Conservation (phyloP, 2,888 invertebrate genomes). For the Drosophila austrosaltans region DNA sequence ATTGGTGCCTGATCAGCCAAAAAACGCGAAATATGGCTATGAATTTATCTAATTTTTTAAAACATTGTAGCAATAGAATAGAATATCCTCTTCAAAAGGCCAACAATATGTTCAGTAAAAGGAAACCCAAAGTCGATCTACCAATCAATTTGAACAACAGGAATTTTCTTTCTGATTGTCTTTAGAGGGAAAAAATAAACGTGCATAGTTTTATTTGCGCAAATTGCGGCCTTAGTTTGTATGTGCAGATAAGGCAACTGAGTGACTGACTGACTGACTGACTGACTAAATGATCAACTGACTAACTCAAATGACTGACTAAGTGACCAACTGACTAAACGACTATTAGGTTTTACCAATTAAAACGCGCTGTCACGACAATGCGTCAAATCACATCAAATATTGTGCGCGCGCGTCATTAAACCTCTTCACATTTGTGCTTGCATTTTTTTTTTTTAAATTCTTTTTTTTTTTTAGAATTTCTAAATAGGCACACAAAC, state of each 20-base stretch:
- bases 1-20: too few relatives aligned
- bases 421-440: conserved; percentile 25
- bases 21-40: too few relatives aligned
- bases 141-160: not conserved
- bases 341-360: conserved; percentile 23
- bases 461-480: conserved; percentile 38
- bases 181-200: conserved; percentile 38
- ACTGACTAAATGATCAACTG: conserved; percentile 14
- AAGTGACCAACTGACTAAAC: conserved; percentile 49
- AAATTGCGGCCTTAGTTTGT: conserved; percentile 64
- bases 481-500: conserved; percentile 43
- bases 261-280: conserved; percentile 24
- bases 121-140: not conserved
- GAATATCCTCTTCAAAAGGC: too few relatives aligned
- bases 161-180: conserved; percentile 22
- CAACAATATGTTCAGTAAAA: not conserved
- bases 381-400: conserved; percentile 73
- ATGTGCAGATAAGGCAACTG: conserved; percentile 56
- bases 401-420: conserved; percentile 56
- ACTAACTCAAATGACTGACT: conserved; percentile 16
- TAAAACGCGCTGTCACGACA: conserved; percentile 45
- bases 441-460: not conserved
- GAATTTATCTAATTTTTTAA: too few relatives aligned
- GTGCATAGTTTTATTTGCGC: conserved; percentile 72
- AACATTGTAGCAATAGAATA: too few relatives aligned